These are phyloP conservation scores for Strigops habroptila DNA, from an alignment of 2,113 vertebrate species.

Conservation along the genomic window DNA sequence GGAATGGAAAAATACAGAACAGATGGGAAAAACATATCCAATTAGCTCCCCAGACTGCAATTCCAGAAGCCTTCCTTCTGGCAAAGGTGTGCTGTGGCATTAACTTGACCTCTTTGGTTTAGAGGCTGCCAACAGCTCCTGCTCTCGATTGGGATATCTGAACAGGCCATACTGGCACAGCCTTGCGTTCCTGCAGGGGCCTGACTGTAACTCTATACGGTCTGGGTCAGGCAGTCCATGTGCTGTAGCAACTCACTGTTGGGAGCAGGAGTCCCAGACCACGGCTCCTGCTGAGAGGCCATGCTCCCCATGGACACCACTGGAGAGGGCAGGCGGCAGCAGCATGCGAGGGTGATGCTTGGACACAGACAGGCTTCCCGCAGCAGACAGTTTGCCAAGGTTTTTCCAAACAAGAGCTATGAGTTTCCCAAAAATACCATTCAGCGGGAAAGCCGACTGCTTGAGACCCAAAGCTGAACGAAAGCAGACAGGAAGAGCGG, in stretches of 20 bases:
- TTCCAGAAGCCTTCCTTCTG: neutral
- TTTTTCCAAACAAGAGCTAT: neutral
- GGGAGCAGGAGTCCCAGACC: neutral
- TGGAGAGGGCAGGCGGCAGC: neutral
- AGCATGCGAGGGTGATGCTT: fast-evolving
- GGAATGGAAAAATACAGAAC: neutral
- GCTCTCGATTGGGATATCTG: neutral
- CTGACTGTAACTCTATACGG: conserved; percentile 22
- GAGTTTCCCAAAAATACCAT: neutral
- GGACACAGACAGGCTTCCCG: neutral
- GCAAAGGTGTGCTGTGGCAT: neutral
- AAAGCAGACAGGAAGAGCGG: neutral
- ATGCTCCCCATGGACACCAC: fast-evolving
- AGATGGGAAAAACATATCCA: neutral
- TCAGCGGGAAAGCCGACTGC: neutral
- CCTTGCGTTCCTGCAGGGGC: neutral
- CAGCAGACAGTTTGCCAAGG: neutral
- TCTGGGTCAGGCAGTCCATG: neutral
- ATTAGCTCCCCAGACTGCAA: neutral
- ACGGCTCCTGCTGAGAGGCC: neutral
- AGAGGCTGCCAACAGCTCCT: neutral
- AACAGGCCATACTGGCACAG: neutral
- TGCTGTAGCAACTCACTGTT: neutral
- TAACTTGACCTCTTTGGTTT: conserved; percentile 10
- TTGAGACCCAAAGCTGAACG: neutral